These are phyloP conservation scores for Callocephalon fimbriatum DNA, from an alignment of 2,113 vertebrate species.

Conservation along the genomic window DNA sequence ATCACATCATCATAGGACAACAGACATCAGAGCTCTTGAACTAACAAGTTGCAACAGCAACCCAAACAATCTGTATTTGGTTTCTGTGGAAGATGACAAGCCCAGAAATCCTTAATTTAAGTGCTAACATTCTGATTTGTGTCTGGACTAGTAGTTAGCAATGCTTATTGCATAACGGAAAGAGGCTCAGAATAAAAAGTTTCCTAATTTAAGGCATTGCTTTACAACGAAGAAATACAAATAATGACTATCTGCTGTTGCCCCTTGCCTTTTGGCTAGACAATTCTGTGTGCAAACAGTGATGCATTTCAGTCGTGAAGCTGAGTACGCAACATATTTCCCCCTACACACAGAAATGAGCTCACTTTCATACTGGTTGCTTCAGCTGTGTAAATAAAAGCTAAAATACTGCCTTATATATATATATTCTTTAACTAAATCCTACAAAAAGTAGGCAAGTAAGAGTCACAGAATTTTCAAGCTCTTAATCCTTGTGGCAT, in stretches of 20 bases:
- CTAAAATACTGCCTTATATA: background rate
- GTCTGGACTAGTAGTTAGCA: background rate
- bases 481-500: background rate
- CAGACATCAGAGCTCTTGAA: background rate
- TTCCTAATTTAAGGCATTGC: background rate
- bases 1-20: fast-evolving
- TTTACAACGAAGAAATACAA: background rate
- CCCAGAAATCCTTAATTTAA: background rate
- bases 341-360: background rate
- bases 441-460: background rate
- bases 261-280: background rate
- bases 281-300: background rate
- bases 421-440: background rate
- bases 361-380: background rate
- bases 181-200: background rate
- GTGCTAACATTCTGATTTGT: background rate
- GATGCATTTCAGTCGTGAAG: background rate
- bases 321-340: background rate
- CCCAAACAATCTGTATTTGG: background rate
- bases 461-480: background rate
- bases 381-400: background rate
- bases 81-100: background rate
- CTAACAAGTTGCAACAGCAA: background rate
- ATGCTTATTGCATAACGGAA: background rate
- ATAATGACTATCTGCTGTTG: background rate